These are phyloP conservation scores for Paracyclopina nana DNA, from an alignment of 1,140 invertebrate genomes.

Conservation along the genomic window DNA sequence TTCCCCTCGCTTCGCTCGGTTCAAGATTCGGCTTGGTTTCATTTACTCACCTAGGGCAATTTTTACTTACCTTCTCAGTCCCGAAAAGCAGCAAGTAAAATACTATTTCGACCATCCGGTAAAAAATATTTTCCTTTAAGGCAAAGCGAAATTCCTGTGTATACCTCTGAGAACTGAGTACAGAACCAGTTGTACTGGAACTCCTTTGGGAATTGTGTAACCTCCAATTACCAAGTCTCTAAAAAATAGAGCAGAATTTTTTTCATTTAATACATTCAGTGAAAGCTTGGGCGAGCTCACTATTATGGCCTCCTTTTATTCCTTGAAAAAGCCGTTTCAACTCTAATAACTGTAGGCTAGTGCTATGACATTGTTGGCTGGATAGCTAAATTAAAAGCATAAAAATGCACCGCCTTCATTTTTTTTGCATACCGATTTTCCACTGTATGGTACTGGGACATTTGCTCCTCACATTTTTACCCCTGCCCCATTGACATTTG, in stretches of 20 bases:
- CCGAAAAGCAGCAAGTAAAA: neutral
- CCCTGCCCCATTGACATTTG: too few species aligned
- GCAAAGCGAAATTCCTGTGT: neutral
- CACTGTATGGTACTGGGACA: too few species aligned
- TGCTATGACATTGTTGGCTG: neutral
- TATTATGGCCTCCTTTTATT: too few species aligned
- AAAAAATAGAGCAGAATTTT: neutral
- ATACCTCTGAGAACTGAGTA: slow-evolving; percentile 8
- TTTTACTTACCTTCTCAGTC: neutral
- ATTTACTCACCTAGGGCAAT: neutral
- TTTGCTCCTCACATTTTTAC: too few species aligned
- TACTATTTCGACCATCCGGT: neutral
- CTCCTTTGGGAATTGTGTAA: neutral
- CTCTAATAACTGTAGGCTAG: neutral
- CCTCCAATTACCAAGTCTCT: slow-evolving; percentile 1
- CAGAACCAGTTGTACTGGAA: slow-evolving; percentile 10
- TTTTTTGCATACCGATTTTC: too few species aligned
- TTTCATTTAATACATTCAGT: neutral
- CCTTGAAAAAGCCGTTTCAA: too few species aligned
- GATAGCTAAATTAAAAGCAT: neutral
- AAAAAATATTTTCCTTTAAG: neutral
- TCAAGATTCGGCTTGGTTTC: neutral
- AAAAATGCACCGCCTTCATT: neutral
- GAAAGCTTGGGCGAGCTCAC: neutral
- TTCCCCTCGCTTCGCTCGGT: too few species aligned